A percentile compares a stretch with the other conserved stretches of the same genome.
Evolutionary conservation across 2,888 invertebrate genomes (phyloP).

Genomic region (Dascillus cervinus): DNA sequence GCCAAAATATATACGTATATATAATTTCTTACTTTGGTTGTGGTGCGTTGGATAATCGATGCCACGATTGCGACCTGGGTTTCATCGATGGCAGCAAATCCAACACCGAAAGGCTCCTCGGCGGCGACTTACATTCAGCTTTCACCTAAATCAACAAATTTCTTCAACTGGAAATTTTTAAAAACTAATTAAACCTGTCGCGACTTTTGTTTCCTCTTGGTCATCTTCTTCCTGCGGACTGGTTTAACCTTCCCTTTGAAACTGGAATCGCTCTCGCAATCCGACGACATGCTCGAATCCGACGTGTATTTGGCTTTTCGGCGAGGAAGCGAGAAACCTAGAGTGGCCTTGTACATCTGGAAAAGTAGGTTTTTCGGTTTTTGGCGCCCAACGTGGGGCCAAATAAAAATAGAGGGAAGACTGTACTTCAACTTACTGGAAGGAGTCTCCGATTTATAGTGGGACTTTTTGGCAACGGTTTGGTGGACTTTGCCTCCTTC

Average conservation of each 20-base stretch:
- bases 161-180: too few species aligned
- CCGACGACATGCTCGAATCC: constrained; percentile 15
- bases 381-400: too few species aligned
- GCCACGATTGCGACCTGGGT: constrained; percentile 25
- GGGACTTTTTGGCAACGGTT: constrained; percentile 32
- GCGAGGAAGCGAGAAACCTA: constrained; percentile 41
- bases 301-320: constrained; percentile 24
- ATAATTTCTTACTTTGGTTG: too few species aligned
- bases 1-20: too few species aligned
- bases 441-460: constrained; percentile 48
- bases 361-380: constrained; percentile 13
- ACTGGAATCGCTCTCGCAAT: constrained; percentile 9
- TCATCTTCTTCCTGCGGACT: constrained; percentile 4
- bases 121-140: constrained; percentile 19
- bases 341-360: constrained; percentile 51
- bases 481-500: constrained; percentile 29
- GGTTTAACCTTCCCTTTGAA: constrained; percentile 10
- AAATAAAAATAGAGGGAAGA: background rate
- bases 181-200: too few species aligned
- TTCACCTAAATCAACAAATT: too few species aligned
- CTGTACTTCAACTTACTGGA: constrained; percentile 41
- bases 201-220: constrained; percentile 7
- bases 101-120: constrained; percentile 32
- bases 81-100: constrained; percentile 33
- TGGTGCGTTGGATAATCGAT: constrained; percentile 6